Evolutionary conservation across 2,888 invertebrate species (phyloP).

Genomic region (Protodeltote pygarga): DNA sequence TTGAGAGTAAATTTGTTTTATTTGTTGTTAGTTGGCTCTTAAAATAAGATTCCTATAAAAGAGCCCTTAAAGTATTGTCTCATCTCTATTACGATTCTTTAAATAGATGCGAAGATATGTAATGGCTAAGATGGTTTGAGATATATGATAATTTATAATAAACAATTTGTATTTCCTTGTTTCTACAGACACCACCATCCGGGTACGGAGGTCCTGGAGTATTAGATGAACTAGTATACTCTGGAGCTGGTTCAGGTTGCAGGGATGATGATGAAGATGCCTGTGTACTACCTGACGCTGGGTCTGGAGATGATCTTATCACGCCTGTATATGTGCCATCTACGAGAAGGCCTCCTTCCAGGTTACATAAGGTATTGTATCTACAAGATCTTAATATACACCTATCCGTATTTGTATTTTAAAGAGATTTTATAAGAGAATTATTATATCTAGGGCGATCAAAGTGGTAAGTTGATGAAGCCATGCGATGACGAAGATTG

Average conservation of each 20-base stretch:
- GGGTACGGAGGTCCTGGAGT: slow-evolving; percentile 89
- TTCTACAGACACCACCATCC: slow-evolving; percentile 94
- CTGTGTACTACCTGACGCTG: slow-evolving; percentile 94
- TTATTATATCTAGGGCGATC: slow-evolving; percentile 61
- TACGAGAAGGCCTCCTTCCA: slow-evolving; percentile 88
- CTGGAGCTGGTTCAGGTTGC: slow-evolving; percentile 96
- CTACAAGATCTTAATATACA: too few species aligned
- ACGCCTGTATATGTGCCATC: slow-evolving; percentile 97
- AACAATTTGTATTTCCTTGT: too few species aligned
- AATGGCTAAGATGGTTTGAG: not conserved
- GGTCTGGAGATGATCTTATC: slow-evolving; percentile 96
- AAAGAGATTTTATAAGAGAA: too few species aligned
- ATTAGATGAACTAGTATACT: slow-evolving; percentile 96
- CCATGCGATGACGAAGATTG: slow-evolving; percentile 96
- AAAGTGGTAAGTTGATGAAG: slow-evolving; percentile 77
- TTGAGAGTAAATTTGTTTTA: too few species aligned
- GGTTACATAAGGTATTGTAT: slow-evolving; percentile 60
- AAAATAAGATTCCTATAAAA: too few species aligned
- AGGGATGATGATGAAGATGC: slow-evolving; percentile 97
- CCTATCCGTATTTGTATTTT: too few species aligned
- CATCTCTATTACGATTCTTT: too few species aligned
- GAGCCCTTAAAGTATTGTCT: too few species aligned
- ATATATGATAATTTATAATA: not conserved
- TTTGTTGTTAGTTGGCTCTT: too few species aligned
- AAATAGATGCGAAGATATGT: too few species aligned